Conservation (phyloP, 2,797 vertebrate genomes). For the Dendrocincla tyrannina region DNA sequence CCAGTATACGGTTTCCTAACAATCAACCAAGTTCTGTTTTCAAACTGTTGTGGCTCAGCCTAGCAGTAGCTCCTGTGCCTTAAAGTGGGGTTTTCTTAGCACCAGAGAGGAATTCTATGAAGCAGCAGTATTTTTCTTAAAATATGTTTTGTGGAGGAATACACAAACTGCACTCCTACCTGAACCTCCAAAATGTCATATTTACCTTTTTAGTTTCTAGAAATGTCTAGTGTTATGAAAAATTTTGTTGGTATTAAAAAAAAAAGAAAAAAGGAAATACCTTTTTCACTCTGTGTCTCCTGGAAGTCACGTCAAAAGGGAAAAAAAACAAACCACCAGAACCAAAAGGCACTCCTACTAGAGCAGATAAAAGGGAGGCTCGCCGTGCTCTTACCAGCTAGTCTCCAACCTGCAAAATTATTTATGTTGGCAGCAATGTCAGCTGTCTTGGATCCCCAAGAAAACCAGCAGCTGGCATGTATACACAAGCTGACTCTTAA, state of each 20-base stretch:
- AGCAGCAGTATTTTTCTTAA: neutral
- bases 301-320: neutral
- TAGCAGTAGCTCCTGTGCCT: neutral
- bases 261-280: neutral
- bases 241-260: neutral
- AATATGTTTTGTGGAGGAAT: neutral
- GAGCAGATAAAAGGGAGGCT: neutral
- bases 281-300: constrained; percentile 17
- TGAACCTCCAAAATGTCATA: neutral
- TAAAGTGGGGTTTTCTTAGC: neutral
- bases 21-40: neutral
- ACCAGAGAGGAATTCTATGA: neutral
- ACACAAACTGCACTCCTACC: neutral
- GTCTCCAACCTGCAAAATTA: neutral
- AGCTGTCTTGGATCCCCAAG: neutral
- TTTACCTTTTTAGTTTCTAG: neutral
- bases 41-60: neutral
- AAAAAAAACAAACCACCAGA: neutral
- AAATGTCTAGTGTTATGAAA: neutral
- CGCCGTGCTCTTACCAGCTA: neutral
- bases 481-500: constrained; percentile 26
- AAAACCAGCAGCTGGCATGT: neutral
- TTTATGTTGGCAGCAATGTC: neutral
- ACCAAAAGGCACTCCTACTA: neutral
- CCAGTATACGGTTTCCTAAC: neutral